phyloP scores from a whole-genome alignment of 2,113 vertebrate genomes.

The Passer domesticus region DNA sequence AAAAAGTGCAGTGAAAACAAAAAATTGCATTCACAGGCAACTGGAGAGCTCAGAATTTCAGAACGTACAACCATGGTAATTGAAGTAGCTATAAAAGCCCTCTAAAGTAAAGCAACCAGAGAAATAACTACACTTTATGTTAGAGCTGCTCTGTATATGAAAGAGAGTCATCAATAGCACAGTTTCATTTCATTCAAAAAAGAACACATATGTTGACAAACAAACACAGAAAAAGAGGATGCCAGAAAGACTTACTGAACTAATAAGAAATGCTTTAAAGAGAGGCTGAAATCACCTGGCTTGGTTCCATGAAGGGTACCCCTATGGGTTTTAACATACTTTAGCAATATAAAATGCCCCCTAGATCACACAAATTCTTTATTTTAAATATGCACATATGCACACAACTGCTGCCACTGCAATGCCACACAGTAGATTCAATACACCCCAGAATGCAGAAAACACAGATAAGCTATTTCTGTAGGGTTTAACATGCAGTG shows the following conservation, averaged over 20 bases:
- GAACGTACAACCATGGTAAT: background rate
- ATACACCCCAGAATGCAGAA: background rate
- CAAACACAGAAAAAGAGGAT: conserved; percentile 39
- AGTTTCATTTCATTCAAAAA: conserved; percentile 51
- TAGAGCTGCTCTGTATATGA: conserved; percentile 30
- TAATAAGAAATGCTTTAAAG: conserved; percentile 61
- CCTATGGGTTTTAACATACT: conserved; percentile 28
- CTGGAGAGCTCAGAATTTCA: background rate
- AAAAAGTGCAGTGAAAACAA: background rate
- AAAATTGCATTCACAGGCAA: background rate
- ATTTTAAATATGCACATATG: conserved; percentile 35
- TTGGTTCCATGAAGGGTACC: conserved; percentile 4
- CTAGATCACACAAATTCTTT: conserved; percentile 52
- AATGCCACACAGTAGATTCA: conserved; percentile 11
- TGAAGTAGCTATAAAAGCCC: conserved; percentile 1
- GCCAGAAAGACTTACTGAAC: conserved; percentile 55
- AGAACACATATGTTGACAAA: conserved; percentile 59
- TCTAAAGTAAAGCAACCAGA: conserved; percentile 13
- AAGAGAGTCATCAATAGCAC: conserved; percentile 18
- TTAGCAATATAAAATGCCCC: conserved; percentile 63
- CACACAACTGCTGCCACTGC: conserved; percentile 30
- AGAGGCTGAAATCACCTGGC: conserved; percentile 65
- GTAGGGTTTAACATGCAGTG: background rate
- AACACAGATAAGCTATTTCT: background rate
- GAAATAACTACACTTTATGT: conserved; percentile 28